These are phyloP conservation scores for Neelides sp. DNA, from an alignment of 1,140 invertebrate genomes.

Conservation along the genomic window DNA sequence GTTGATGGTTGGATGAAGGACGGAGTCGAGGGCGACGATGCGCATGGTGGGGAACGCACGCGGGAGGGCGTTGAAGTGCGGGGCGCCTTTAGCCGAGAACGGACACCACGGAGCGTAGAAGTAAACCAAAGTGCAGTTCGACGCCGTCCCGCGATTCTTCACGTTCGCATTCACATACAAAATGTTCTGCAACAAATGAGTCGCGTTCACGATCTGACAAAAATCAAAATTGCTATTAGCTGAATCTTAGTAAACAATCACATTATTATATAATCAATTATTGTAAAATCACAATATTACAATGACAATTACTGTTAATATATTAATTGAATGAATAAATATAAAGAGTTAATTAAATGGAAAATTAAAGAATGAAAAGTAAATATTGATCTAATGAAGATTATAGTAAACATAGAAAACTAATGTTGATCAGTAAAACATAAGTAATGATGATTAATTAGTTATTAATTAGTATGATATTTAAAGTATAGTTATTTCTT, in stretches of 20 bases:
- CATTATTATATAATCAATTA: not conserved
- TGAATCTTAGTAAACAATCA: not conserved
- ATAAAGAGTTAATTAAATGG: too few species aligned
- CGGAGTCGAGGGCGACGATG: slow-evolving; percentile 78
- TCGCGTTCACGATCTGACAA: slow-evolving; percentile 39
- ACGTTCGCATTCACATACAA: slow-evolving; percentile 43
- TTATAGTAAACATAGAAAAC: too few species aligned
- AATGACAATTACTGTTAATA: too few species aligned
- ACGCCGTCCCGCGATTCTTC: slow-evolving; percentile 40
- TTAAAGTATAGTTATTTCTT: too few species aligned
- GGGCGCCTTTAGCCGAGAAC: slow-evolving; percentile 76
- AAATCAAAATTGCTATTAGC: slow-evolving; percentile 11
- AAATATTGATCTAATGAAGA: too few species aligned
- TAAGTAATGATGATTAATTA: too few species aligned
- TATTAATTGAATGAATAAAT: too few species aligned
- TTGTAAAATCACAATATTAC: not conserved
- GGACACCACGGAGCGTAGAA: slow-evolving; percentile 83
- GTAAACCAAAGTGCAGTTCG: slow-evolving; percentile 64
- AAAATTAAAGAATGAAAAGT: too few species aligned
- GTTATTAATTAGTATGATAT: too few species aligned
- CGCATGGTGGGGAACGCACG: slow-evolving; percentile 67
- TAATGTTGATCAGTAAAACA: too few species aligned
- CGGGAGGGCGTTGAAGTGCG: slow-evolving; percentile 76
- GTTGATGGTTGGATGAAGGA: slow-evolving; percentile 59
- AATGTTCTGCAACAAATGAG: slow-evolving; percentile 40